Evolutionary conservation across 2,113 vertebrate species (phyloP), one percentile per base, ranked within the genome.

Genomic region (Rhagologus leucostigma): DNA sequence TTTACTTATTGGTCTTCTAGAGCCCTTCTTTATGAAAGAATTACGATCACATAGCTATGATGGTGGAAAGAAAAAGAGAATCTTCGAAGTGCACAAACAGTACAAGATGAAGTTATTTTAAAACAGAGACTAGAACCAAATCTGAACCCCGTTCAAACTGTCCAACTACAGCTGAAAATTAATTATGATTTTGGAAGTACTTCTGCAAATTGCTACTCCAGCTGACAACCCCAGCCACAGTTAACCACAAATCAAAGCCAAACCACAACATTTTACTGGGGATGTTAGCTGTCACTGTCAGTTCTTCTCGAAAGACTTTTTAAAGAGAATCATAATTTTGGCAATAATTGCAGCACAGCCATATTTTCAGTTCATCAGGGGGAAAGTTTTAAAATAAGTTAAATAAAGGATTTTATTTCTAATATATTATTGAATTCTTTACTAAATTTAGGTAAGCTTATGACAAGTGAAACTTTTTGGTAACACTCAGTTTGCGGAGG

Each of bases 181-280:
- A 93, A 86, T 92, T 76, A 64, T 18, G 41, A 77, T 92, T 92
- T 84, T 92, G 73, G 55, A 94, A 95, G 71, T 55, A 88, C 14
- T 92, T 70, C 79, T 77, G 27, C 68, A 86, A 84, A 85, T 64
- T 92, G n/a, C 71, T 69, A 53, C 76, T 92, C 90, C 88, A 91
- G 70, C 82, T 90, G 49, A 89, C 41, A 78, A 78, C 21, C 17
- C 64, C 33, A 50, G 75, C 53, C 59, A 83, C 67, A 88, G 67
- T 46, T 65, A 88, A 80, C 46, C 68, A 90, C 85, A 94, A 92
- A 88, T 83, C 82, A 92, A 85, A 94, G 79, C 82, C 92, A 93
- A 96, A 90, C 79, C 75, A 91, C 91, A 91, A 33, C 12, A n/a
- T 63, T 63, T 89, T 84, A 46, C 55, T 67, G 20, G 14, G 42